Conservation (phyloP, 2,888 invertebrate species). For the Amblyteles armatorius region DNA sequence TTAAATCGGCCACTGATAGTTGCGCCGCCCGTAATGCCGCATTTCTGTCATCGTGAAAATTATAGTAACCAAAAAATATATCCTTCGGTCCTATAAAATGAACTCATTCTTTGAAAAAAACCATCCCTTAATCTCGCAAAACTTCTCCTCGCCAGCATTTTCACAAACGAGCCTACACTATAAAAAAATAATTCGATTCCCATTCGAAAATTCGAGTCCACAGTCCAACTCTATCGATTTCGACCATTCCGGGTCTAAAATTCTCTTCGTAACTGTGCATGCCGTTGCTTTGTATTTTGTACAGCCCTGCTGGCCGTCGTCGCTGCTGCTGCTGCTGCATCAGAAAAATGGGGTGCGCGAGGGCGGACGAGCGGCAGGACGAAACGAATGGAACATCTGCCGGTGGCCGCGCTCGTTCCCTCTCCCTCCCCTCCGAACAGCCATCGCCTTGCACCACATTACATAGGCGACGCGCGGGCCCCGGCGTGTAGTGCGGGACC, state of each 20-base stretch:
- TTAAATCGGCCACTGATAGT: no score
- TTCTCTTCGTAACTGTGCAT: constrained; percentile 62
- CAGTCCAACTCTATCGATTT: constrained; percentile 72
- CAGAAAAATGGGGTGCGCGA: constrained; percentile 59
- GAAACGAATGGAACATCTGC: constrained; percentile 84
- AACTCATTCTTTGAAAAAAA: background rate
- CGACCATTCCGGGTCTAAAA: constrained; percentile 64
- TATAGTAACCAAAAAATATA: background rate
- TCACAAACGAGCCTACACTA: background rate
- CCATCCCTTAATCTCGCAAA: background rate
- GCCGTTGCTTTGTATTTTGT: constrained; percentile 72
- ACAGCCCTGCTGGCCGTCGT: constrained; percentile 73
- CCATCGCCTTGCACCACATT: constrained; percentile 76
- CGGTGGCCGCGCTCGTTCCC: constrained; percentile 70
- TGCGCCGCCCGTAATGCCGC: background rate
- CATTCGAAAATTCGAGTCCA: constrained; percentile 13
- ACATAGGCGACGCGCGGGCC: constrained; percentile 67
- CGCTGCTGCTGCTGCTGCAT: constrained; percentile 39
- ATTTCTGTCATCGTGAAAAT: background rate
- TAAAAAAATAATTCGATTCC: no score
- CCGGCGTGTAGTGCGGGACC: constrained; percentile 61
- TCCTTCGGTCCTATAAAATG: background rate
- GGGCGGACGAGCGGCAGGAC: constrained; percentile 76
- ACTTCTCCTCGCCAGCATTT: background rate
- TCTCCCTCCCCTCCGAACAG: constrained; percentile 73